Conservation (phyloP, 2,797 vertebrate genomes). For the Acipenser ruthenus region DNA sequence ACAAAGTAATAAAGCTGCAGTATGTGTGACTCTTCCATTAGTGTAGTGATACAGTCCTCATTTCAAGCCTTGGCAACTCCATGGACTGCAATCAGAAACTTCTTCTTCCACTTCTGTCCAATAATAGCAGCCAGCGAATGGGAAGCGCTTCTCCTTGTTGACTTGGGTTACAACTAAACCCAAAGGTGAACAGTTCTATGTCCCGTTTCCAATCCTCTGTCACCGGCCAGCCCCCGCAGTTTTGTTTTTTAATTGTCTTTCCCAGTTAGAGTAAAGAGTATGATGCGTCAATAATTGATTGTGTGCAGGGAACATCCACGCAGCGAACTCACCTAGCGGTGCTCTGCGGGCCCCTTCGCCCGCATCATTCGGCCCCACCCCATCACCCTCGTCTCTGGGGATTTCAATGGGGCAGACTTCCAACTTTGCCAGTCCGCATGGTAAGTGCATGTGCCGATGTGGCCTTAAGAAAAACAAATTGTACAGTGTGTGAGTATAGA, state of each 20-base stretch:
- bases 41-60: too few relatives aligned
- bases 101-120: too few relatives aligned
- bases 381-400: constrained; percentile 96
- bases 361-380: constrained; percentile 88
- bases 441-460: constrained; percentile 61
- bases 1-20: too few relatives aligned
- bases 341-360: constrained; percentile 95
- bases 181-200: neutral
- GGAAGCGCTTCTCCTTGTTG: too few relatives aligned
- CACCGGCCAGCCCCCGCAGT: constrained; percentile 41
- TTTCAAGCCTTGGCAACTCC: too few relatives aligned
- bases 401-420: constrained; percentile 94
- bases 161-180: too few relatives aligned
- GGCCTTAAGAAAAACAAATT: constrained; percentile 19
- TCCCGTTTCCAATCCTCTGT: constrained; percentile 3
- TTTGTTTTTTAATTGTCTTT: constrained; percentile 1
- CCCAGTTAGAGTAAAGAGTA: constrained; percentile 1
- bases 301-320: constrained; percentile 88
- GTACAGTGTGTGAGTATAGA: too few relatives aligned
- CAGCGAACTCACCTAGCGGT: constrained; percentile 94
- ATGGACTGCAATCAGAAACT: too few relatives aligned
- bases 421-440: constrained; percentile 98
- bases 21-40: too few relatives aligned
- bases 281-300: constrained; percentile 35
- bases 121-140: too few relatives aligned